Evolutionary conservation across 2,113 vertebrate genomes (phyloP).

Genomic region (Apteryx owenii): DNA sequence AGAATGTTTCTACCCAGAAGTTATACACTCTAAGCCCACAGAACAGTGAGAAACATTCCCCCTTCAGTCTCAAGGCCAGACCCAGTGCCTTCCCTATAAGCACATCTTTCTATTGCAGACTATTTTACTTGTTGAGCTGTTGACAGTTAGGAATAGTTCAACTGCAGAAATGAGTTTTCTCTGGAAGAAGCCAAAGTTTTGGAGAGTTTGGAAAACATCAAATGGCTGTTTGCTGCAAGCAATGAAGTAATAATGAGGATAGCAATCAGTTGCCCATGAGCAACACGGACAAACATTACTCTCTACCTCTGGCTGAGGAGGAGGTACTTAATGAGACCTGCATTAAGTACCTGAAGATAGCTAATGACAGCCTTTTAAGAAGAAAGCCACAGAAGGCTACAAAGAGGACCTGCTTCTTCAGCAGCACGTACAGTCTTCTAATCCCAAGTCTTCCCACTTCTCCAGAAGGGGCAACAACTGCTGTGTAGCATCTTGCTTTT

Average conservation of each 20-base stretch:
- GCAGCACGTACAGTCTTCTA: not conserved
- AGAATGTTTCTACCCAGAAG: rapidly evolving
- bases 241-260: slow-evolving; percentile 7
- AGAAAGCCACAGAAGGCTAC: slow-evolving; percentile 18
- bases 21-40: not conserved
- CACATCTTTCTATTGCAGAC: not conserved
- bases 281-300: slow-evolving; percentile 36
- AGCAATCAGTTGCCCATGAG: slow-evolving; percentile 22
- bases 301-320: slow-evolving; percentile 42
- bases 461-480: not conserved
- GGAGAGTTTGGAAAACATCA: not conserved
- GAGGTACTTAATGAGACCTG: not conserved
- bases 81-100: not conserved
- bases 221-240: not conserved
- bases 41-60: not conserved
- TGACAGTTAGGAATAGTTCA: not conserved
- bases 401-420: not conserved
- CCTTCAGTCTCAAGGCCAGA: not conserved
- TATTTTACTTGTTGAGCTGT: not conserved
- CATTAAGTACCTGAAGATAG: not conserved
- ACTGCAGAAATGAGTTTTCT: not conserved
- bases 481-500: not conserved
- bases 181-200: not conserved
- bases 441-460: not conserved
- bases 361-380: slow-evolving; percentile 13